Base-by-base conservation (phyloP, 92 coral and sea anemone genomes). In the Umimayanthus chanpuru region DNA sequence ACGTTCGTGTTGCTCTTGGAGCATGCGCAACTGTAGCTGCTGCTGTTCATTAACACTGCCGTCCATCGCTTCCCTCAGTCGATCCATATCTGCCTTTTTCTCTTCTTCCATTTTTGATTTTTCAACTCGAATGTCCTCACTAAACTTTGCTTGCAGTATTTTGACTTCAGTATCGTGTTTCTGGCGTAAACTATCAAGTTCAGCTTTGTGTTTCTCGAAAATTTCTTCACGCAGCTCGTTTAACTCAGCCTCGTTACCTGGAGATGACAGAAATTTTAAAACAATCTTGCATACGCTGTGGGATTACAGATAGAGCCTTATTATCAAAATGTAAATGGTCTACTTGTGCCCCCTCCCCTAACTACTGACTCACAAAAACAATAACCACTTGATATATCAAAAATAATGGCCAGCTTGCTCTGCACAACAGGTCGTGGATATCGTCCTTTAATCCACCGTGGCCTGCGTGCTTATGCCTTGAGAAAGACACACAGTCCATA, bases 1-100 rank as follows among this genome's bases (percentile, higher is more conserved):
- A 49, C 90, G 94, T 77, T 94, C 96, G 49, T 97, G 97, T 71
- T 97, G 98, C 80, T 97, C 99, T 80, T 95, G 93, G 89, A 95
- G 85, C 93, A 94, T 91, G 91, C 91, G 91, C 77, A 96, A 81
- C 81, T 96, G 98, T 39, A 94, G 89, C 86, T 96, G 92, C 85
- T 96, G 98, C 80, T 96, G 95, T 90, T 96, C 96, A 90, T 92
- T 93, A 55, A 96, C 86, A 89, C 93, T 94, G 64, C 97, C 97
- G 90, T 94, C 93, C 91, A 96, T 93, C 53, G 91, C 98, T 40
- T 96, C 94, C 61, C 84, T 90, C 64, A 94, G 79, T 43, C 98
- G 92, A 30, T 88, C 94, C 41, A 97, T 81, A 80, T 92, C 99
- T 23, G 88, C 80, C 68, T 93, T 88, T 70, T 97, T 97, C 81